A percentile compares a stretch with the other conserved stretches of the same genome.
Evolutionary conservation across 2,113 vertebrate species (phyloP).

Genomic region (Sciurus niger): DNA sequence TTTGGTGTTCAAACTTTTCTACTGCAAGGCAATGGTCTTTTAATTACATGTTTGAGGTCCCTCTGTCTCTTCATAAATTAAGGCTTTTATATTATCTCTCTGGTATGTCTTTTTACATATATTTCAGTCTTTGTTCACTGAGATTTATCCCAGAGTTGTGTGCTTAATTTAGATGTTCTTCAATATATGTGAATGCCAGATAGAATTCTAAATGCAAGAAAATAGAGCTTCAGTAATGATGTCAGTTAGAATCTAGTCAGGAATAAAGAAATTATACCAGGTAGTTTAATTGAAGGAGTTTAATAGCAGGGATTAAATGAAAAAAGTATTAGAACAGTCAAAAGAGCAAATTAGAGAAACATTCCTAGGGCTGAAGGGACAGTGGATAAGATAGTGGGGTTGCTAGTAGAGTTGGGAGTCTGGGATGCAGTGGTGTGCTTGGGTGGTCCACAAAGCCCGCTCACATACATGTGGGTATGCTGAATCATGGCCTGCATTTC

Average conservation of each 20-base stretch:
- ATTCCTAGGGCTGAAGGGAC: neutral
- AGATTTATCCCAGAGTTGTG: neutral
- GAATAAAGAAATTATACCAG: conserved; percentile 41
- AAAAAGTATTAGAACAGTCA: neutral
- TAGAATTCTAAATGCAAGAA: conserved; percentile 59
- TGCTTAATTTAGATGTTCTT: conserved; percentile 54
- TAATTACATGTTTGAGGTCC: conserved; percentile 2
- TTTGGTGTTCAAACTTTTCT: conserved; percentile 51
- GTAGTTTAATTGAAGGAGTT: conserved; percentile 63
- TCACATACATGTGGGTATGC: neutral
- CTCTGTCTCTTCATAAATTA: conserved; percentile 4
- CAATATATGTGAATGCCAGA: conserved; percentile 26
- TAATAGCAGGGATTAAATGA: neutral
- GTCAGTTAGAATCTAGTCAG: conserved; percentile 6
- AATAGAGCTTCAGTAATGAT: conserved; percentile 35
- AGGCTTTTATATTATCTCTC: conserved; percentile 1
- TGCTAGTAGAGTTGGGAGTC: neutral
- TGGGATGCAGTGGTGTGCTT: neutral
- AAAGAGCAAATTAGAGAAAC: conserved; percentile 5
- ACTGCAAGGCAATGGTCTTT: conserved; percentile 14
- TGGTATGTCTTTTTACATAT: conserved; percentile 10
- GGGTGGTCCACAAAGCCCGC: neutral
- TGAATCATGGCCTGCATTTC: neutral
- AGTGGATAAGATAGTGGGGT: neutral
- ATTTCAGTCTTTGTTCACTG: conserved; percentile 53